phyloP scores from a whole-genome alignment of 2,797 vertebrate species.

The Cichlasoma orientale region DNA sequence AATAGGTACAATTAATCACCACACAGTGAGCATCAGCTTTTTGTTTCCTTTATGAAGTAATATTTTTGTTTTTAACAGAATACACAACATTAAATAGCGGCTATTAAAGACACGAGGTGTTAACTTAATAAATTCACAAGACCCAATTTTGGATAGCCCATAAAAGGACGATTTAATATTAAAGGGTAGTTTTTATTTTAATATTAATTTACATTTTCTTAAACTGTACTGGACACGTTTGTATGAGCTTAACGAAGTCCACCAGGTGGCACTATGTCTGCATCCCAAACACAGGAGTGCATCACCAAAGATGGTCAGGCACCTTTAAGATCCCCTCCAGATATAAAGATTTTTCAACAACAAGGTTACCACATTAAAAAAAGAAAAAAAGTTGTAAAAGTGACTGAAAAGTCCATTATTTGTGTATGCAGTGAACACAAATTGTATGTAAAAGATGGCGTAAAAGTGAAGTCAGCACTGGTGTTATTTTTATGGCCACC shows the following conservation, averaged over 20 bases:
- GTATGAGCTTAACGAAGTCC: conserved; percentile 3
- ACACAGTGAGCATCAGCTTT: neutral
- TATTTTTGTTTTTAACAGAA: neutral
- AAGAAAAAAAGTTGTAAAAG: neutral
- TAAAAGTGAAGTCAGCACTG: too few species aligned
- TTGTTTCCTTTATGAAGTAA: too few species aligned
- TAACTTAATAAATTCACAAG: neutral
- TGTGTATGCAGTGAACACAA: neutral
- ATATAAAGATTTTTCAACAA: neutral
- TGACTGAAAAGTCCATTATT: too few species aligned
- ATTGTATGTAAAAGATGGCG: neutral
- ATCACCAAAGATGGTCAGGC: neutral
- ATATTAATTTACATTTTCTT: neutral
- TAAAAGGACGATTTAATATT: neutral
- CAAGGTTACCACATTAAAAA: neutral
- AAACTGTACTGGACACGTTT: conserved; percentile 20
- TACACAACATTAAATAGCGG: neutral
- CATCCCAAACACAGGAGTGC: neutral
- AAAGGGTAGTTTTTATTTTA: neutral
- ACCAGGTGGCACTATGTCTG: conserved; percentile 51
- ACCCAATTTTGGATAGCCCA: neutral
- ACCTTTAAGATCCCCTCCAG: neutral
- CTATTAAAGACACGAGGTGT: neutral
- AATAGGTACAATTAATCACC: conserved; percentile 10
- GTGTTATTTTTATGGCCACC: neutral